These are phyloP conservation scores for Andrena marginata DNA, from an alignment of 2,888 invertebrate genomes.

Conservation along the genomic window DNA sequence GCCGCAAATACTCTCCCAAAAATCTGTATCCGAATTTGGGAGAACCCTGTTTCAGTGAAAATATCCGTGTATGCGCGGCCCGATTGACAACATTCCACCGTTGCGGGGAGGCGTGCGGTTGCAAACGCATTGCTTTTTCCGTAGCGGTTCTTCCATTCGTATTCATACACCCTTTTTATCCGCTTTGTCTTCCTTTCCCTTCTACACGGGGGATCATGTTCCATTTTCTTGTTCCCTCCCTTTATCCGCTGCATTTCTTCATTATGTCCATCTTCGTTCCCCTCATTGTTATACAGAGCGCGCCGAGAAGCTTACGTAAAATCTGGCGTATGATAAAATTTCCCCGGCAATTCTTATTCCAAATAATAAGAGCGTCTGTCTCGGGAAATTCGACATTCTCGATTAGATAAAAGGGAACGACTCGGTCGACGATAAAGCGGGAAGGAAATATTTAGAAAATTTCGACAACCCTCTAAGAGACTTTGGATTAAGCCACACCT, in stretches of 20 bases:
- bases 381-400: neutral
- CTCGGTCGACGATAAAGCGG: no score
- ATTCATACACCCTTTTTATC: conserved; percentile 25
- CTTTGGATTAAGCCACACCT: neutral
- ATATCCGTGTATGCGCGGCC: conserved; percentile 11
- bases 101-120: conserved; percentile 5
- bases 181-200: conserved; percentile 28
- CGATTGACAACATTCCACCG: conserved; percentile 24
- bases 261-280: conserved; percentile 31
- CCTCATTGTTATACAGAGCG: conserved; percentile 12
- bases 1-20: neutral
- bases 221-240: conserved; percentile 10
- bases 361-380: no score
- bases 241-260: conserved; percentile 38
- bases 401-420: no score
- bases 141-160: conserved; percentile 20
- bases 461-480: no score
- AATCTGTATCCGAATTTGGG: neutral
- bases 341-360: neutral
- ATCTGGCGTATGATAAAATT: neutral
- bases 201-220: conserved; percentile 36
- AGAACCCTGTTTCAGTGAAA: conserved; percentile 24
- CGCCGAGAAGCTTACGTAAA: conserved; percentile 14
- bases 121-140: conserved; percentile 31
- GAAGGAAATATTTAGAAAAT: no score